Evolutionary conservation across 1,140 invertebrate species (phyloP), one percentile per base, ranked within the genome.

Genomic region (Aphelenchoides avenae): DNA sequence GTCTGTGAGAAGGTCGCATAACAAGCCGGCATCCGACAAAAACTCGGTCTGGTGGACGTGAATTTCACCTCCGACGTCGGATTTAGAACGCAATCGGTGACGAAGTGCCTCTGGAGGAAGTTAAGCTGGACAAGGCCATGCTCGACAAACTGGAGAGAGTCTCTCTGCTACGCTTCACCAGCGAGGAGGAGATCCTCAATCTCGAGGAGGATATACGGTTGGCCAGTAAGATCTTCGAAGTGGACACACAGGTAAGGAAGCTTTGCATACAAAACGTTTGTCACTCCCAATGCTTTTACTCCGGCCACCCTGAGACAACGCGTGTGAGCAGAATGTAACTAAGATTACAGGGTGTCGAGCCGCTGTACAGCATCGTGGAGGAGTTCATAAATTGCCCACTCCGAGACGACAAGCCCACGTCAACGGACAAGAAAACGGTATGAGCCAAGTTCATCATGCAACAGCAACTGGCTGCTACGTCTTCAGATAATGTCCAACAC

Each of bases 211-310:
- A 57, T 24, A 41, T 57, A 24, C 13, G 53, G 13, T 20, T 57
- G n/a, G 55, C 55, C 9, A 61, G 58, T 15, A 55, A 44, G 27
- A 43, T 57, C 20, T 57, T 57, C 39, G 52, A 57, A 58, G 53
- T 60, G 4, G 18, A 57, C 26, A 58, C 55, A 13, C 29, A 6
- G 2, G 55, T 39, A 41, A 40, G 55, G n/a, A n/a, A n/a, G n/a
- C n/a, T n/a, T 54, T 40, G 22, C 24, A n/a, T 44, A 6, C 27
- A 5, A 42, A 22, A 37, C 39, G 15, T 18, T 49, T 7, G 4
- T 36, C 11, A n/a, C 1, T 4, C 1, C 3, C 13, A 3, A 18
- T 50, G n/a, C n/a, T n/a, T 41, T 41, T 5, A 36, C n/a, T 36
- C 34, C 22, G 20, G 6, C 39, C 7, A 7, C 1, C 6, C 26